Percentiles rank a stretch among this genome's conserved stretches.
Conservation (phyloP, 2,113 vertebrate species). For the Montifringilla adamsi region DNA sequence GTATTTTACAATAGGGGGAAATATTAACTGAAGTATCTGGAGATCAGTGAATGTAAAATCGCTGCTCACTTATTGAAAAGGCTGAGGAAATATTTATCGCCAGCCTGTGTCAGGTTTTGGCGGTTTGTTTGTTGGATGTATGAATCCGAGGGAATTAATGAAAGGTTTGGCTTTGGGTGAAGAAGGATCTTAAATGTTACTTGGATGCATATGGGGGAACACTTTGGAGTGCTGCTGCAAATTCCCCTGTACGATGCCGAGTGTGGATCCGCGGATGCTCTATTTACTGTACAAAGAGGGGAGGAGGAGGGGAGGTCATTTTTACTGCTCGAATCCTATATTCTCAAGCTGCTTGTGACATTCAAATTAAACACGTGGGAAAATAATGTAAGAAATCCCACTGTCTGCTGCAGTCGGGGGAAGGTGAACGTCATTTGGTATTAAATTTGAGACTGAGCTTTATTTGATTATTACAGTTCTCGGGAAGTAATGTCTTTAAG, state of each 20-base stretch:
- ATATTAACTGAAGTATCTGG: slow-evolving; percentile 57
- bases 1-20: slow-evolving; percentile 59
- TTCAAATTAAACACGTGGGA: slow-evolving; percentile 30
- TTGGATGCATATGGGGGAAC: slow-evolving; percentile 22
- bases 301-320: not conserved
- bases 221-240: not conserved
- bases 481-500: not conserved
- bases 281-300: slow-evolving; percentile 30
- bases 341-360: slow-evolving; percentile 21
- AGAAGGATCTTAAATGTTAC: not conserved
- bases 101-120: slow-evolving; percentile 21
- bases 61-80: slow-evolving; percentile 56
- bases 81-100: slow-evolving; percentile 45
- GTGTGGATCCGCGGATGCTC: not conserved
- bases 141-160: slow-evolving; percentile 45
- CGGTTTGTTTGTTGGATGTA: slow-evolving; percentile 27
- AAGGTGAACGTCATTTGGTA: not conserved
- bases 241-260: not conserved
- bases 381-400: not conserved
- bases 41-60: slow-evolving; percentile 50
- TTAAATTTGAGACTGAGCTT: slow-evolving; percentile 13
- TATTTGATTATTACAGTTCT: slow-evolving; percentile 3
- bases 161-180: slow-evolving; percentile 16
- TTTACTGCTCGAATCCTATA: not conserved
- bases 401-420: not conserved